phyloP scores from a whole-genome alignment of 2,888 invertebrate species.

The Lasioglossum calceatum region DNA sequence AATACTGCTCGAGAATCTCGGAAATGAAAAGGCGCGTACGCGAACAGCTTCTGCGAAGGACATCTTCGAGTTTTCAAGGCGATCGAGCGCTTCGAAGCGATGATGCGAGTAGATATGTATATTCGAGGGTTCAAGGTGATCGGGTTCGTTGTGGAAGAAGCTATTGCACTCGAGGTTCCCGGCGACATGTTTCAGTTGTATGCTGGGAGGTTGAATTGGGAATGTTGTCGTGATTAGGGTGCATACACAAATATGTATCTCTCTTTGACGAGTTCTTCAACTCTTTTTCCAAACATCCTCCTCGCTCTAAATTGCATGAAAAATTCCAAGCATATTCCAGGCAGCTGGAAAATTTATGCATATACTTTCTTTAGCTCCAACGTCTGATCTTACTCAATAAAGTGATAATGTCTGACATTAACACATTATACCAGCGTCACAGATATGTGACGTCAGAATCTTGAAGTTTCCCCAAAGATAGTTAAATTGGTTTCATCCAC shows the following conservation, averaged over 20 bases:
- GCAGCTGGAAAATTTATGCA: too few species aligned
- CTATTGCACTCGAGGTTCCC: not conserved
- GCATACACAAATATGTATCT: not conserved
- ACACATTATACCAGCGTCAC: too few species aligned
- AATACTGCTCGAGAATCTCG: not conserved
- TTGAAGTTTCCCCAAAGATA: too few species aligned
- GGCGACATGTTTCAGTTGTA: not conserved
- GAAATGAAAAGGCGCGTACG: not conserved
- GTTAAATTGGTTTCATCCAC: too few species aligned
- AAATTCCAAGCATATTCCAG: too few species aligned
- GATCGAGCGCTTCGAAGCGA: not conserved
- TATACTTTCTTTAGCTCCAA: too few species aligned
- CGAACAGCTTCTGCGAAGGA: not conserved
- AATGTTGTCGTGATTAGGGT: not conserved
- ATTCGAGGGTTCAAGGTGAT: constrained; percentile 18
- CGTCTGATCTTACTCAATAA: too few species aligned
- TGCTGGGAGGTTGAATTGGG: not conserved
- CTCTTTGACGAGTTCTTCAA: too few species aligned
- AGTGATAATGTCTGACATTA: too few species aligned
- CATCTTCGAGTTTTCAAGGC: constrained; percentile 6
- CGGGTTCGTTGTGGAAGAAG: not conserved
- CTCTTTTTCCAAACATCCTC: too few species aligned
- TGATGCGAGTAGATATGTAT: not conserved
- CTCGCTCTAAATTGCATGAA: too few species aligned
- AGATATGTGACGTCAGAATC: too few species aligned